Percentiles rank a stretch among this genome's conserved stretches.
Evolutionary conservation across 1,140 invertebrate genomes (phyloP).

Genomic region (Calosoma granatense): DNA sequence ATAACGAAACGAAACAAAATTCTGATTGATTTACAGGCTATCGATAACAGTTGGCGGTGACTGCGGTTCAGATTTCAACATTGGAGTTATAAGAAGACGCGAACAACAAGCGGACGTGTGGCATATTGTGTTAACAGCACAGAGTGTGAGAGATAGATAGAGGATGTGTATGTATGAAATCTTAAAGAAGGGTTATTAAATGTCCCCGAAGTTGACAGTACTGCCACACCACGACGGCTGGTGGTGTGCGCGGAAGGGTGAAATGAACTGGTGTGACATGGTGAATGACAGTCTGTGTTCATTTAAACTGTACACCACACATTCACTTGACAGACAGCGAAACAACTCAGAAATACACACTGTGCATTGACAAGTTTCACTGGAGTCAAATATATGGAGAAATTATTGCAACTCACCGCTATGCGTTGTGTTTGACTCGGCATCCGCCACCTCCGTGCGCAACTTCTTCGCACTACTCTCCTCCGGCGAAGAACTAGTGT

Average conservation of each 20-base stretch:
- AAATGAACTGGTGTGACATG: neutral
- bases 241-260: neutral
- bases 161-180: slow-evolving; percentile 5
- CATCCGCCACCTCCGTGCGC: slow-evolving; percentile 70
- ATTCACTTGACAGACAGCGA: slow-evolving; percentile 22
- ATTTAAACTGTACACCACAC: slow-evolving; percentile 21
- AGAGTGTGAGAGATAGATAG: too few species aligned
- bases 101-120: neutral
- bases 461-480: slow-evolving; percentile 48
- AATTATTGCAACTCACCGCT: slow-evolving; percentile 80
- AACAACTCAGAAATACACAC: too few species aligned
- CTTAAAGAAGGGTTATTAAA: slow-evolving; percentile 15
- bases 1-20: neutral
- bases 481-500: slow-evolving; percentile 47
- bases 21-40: slow-evolving; percentile 6
- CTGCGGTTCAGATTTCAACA: too few species aligned
- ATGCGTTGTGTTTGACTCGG: slow-evolving; percentile 78
- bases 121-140: neutral
- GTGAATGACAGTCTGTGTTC: slow-evolving; percentile 24
- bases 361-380: too few species aligned
- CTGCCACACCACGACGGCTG: neutral
- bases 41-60: slow-evolving; percentile 1
- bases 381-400: too few species aligned
- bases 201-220: slow-evolving; percentile 14
- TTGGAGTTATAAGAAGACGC: too few species aligned